Percentiles rank a stretch among this genome's conserved stretches.
Evolutionary conservation across 2,797 vertebrate species (phyloP).

Genomic region (Acanthurus lineatus): DNA sequence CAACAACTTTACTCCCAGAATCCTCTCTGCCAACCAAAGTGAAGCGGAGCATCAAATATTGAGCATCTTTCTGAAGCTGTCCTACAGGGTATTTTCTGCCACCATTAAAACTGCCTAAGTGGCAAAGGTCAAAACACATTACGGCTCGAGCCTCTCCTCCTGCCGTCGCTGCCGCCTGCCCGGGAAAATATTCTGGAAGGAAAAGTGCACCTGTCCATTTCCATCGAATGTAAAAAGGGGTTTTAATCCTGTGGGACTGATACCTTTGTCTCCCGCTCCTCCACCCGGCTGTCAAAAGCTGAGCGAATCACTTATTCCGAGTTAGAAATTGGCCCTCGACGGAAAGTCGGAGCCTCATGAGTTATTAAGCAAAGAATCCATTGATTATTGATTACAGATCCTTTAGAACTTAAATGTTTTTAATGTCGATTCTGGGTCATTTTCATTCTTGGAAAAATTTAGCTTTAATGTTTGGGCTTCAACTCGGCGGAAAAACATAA

Average conservation of each 20-base stretch:
- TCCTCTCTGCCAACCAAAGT: slow-evolving; percentile 45
- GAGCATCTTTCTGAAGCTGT: slow-evolving; percentile 55
- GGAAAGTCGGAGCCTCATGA: slow-evolving; percentile 69
- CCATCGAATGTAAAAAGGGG: slow-evolving; percentile 66
- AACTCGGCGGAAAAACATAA: neutral
- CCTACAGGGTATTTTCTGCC: slow-evolving; percentile 59
- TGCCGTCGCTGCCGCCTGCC: slow-evolving; percentile 50
- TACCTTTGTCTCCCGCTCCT: slow-evolving; percentile 58
- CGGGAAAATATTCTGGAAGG: slow-evolving; percentile 33
- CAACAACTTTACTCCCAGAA: slow-evolving; percentile 16
- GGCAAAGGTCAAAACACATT: slow-evolving; percentile 74
- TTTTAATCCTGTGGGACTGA: slow-evolving; percentile 47
- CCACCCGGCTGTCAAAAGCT: slow-evolving; percentile 60
- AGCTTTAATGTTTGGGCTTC: slow-evolving; percentile 4
- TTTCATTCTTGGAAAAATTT: slow-evolving; percentile 25
- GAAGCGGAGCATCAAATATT: slow-evolving; percentile 72
- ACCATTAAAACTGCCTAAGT: slow-evolving; percentile 57
- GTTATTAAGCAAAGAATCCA: slow-evolving; percentile 79
- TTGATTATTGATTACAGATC: slow-evolving; percentile 84
- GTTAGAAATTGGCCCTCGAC: slow-evolving; percentile 56
- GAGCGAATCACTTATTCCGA: slow-evolving; percentile 72
- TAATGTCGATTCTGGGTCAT: slow-evolving; percentile 52
- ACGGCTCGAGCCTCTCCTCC: slow-evolving; percentile 42
- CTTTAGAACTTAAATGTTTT: slow-evolving; percentile 41
- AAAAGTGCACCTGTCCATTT: slow-evolving; percentile 44